phyloP scores from a whole-genome alignment of 2,888 invertebrate species.

The Phyllotreta cruciferae region DNA sequence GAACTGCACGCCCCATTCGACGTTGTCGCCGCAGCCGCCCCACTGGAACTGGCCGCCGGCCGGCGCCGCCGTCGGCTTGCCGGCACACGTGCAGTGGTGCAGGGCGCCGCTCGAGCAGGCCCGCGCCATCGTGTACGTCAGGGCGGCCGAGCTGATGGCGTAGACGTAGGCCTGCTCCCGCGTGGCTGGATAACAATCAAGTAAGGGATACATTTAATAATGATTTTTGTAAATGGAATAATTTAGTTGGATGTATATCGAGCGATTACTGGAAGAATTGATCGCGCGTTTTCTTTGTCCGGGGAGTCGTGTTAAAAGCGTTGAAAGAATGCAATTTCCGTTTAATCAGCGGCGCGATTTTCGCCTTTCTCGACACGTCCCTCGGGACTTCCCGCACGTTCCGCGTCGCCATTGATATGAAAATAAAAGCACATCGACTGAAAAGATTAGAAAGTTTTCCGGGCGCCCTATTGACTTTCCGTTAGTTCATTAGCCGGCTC shows the following conservation, averaged over 20 bases:
- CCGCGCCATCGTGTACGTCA: slow-evolving; percentile 78
- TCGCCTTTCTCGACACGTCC: background rate
- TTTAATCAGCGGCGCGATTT: background rate
- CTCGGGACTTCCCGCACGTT: slow-evolving; percentile 2
- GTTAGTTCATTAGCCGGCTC: slow-evolving; percentile 35
- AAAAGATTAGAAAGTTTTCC: slow-evolving; percentile 35
- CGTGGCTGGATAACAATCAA: slow-evolving; percentile 68
- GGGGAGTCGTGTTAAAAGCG: background rate
- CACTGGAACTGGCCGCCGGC: slow-evolving; percentile 76
- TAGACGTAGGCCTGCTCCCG: slow-evolving; percentile 87
- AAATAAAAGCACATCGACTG: slow-evolving; percentile 36
- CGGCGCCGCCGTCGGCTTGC: slow-evolving; percentile 71
- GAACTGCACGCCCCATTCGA: slow-evolving; percentile 71
- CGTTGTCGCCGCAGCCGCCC: slow-evolving; percentile 87
- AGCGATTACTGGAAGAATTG: background rate
- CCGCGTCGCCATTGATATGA: slow-evolving; percentile 30
- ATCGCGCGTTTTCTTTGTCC: too few relatives aligned
- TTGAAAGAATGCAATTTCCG: slow-evolving; percentile 14
- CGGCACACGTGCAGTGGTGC: slow-evolving; percentile 80
- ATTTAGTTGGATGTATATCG: background rate
- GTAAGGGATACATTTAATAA: background rate
- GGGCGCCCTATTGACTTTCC: slow-evolving; percentile 33
- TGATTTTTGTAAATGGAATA: background rate
- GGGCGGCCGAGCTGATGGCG: slow-evolving; percentile 80
- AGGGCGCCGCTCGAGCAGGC: slow-evolving; percentile 80